Evolutionary conservation across 2,797 vertebrate species (phyloP).

Genomic region (Lutjanus campechanus): DNA sequence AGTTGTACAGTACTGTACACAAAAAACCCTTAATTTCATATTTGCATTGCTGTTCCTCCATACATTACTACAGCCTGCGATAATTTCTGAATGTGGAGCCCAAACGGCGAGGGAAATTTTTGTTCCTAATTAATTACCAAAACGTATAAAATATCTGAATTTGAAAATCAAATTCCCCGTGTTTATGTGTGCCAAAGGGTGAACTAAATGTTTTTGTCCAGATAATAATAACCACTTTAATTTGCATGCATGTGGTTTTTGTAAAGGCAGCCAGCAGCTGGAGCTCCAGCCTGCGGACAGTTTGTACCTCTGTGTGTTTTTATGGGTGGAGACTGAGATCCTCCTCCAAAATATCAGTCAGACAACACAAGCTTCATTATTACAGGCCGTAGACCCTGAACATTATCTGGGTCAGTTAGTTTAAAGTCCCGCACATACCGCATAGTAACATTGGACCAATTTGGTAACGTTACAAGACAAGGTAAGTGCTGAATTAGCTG

Average conservation of each 20-base stretch:
- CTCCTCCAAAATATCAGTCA: slow-evolving; percentile 52
- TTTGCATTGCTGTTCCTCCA: neutral
- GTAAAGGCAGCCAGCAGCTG: slow-evolving; percentile 21
- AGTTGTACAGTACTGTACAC: neutral
- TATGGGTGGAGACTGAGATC: slow-evolving; percentile 78
- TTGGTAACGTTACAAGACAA: slow-evolving; percentile 20
- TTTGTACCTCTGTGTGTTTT: slow-evolving; percentile 45
- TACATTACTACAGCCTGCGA: neutral
- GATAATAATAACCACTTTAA: neutral
- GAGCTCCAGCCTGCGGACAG: slow-evolving; percentile 24
- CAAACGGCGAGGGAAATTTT: neutral
- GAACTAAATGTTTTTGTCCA: neutral
- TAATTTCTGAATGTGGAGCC: neutral
- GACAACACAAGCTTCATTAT: slow-evolving; percentile 35
- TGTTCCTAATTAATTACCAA: neutral
- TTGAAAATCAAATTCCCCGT: neutral
- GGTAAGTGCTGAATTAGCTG: slow-evolving; percentile 55
- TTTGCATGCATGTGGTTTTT: neutral
- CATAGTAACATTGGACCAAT: neutral
- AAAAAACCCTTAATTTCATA: neutral
- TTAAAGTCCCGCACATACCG: neutral
- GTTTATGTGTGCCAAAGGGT: neutral
- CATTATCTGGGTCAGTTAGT: neutral
- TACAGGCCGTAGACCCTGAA: slow-evolving; percentile 2
- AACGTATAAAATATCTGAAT: neutral